These are phyloP conservation scores for Brachionus manjavacas DNA, from an alignment of 1,140 invertebrate species.

Conservation along the genomic window DNA sequence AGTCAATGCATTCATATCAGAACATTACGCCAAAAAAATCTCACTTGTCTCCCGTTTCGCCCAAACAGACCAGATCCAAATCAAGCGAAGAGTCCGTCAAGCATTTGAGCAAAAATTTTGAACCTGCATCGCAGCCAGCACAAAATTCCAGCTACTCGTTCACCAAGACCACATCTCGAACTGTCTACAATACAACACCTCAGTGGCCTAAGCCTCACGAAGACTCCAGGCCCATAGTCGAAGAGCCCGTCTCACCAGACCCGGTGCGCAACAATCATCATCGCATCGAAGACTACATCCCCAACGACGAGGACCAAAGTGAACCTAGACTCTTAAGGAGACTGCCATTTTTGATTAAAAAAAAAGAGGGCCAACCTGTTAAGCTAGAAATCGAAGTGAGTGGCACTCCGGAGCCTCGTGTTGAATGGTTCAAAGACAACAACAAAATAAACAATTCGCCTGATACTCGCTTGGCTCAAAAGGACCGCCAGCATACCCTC, in stretches of 20 bases:
- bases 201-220: not conserved
- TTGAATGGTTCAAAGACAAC: slow-evolving; percentile 29
- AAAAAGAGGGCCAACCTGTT: slow-evolving; percentile 28
- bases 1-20: slow-evolving; percentile 9
- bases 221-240: not conserved
- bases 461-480: not conserved
- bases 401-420: not conserved
- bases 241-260: slow-evolving; percentile 6
- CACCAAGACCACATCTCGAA: not conserved
- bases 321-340: not conserved
- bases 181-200: not conserved
- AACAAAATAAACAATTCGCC: not conserved
- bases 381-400: slow-evolving; percentile 1
- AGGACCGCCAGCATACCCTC: slow-evolving; percentile 65
- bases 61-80: not conserved
- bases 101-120: not conserved
- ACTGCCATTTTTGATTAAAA: not conserved
- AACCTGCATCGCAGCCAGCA: not conserved
- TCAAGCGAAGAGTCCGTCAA: not conserved
- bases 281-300: not conserved
- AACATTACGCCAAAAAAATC: not conserved
- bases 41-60: not conserved
- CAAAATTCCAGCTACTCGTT: not conserved
- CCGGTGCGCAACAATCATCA: not conserved
- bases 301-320: not conserved